A percentile compares a stretch with the other conserved stretches of the same genome.
Evolutionary conservation across 1,140 invertebrate species (phyloP).

Genomic region (Latrodectus geometricus): DNA sequence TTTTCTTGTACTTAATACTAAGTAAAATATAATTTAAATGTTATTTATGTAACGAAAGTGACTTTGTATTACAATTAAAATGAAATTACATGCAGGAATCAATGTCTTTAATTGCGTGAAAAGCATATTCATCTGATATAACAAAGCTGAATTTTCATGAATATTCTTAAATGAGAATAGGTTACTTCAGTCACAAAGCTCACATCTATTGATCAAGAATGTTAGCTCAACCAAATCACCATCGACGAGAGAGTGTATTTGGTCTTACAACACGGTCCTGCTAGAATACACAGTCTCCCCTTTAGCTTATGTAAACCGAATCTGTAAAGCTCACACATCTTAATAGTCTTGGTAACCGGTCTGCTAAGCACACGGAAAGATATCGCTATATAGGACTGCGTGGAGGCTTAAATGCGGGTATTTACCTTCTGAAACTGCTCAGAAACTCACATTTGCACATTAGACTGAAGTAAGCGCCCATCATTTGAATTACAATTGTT

Average conservation of each 20-base stretch:
- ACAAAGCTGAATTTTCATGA: neutral
- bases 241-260: conserved; percentile 28
- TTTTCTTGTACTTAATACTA: no score
- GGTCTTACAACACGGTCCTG: conserved; percentile 35
- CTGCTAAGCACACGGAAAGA: conserved; percentile 34
- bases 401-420: conserved; percentile 24
- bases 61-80: no score
- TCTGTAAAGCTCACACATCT: conserved; percentile 40
- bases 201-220: neutral
- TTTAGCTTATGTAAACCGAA: conserved; percentile 45
- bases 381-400: conserved; percentile 5
- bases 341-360: conserved; percentile 40
- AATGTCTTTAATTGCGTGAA: no score
- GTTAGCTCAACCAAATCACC: neutral
- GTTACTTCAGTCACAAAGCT: neutral
- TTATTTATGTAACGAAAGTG: no score
- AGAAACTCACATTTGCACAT: neutral
- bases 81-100: no score
- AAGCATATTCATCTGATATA: neutral
- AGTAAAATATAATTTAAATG: no score
- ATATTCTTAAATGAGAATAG: neutral
- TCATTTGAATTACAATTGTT: no score
- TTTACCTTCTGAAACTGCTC: conserved; percentile 11
- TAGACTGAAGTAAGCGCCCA: no score
- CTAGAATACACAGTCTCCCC: conserved; percentile 25